Percentiles rank a stretch among this genome's conserved stretches.
Conservation (phyloP, 1,140 invertebrate genomes). For the Drosophila malerkotliana region DNA sequence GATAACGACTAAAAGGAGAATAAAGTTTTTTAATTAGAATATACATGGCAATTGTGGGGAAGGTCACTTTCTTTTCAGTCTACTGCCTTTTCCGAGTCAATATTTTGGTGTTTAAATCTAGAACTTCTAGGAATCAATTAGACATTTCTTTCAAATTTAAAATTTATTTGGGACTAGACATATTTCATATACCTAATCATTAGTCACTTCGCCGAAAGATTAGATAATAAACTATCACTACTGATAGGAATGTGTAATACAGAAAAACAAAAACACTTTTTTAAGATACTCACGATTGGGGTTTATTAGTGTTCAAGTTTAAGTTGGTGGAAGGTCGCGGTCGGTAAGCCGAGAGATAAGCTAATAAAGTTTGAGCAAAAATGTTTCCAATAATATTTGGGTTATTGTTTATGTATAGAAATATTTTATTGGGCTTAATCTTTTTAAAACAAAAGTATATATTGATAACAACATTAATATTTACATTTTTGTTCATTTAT, state of each 20-base stretch:
- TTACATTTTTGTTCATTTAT: not conserved
- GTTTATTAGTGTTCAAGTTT: not conserved
- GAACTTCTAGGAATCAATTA: not conserved
- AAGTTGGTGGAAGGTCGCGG: conserved; percentile 1
- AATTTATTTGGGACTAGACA: not conserved
- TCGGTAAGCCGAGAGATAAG: not conserved
- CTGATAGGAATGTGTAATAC: not conserved
- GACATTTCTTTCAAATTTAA: not conserved
- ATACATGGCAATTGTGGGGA: conserved; percentile 34
- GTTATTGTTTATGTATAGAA: not conserved
- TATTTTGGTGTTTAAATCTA: not conserved
- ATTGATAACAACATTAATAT: not conserved
- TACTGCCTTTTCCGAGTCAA: not conserved
- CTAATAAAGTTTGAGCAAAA: not conserved
- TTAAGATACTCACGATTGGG: not conserved
- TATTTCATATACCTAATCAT: not conserved
- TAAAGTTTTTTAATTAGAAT: conserved; percentile 76
- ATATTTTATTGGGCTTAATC: not conserved
- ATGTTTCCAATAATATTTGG: not conserved
- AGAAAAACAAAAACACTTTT: conserved; percentile 8
- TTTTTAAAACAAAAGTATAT: conserved; percentile 6
- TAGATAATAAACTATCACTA: conserved; percentile 18
- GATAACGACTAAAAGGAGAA: conserved; percentile 52
- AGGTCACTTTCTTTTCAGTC: not conserved
- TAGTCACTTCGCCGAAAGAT: not conserved